phyloP scores from a whole-genome alignment of 2,113 vertebrate genomes.

The Eolophus roseicapilla region DNA sequence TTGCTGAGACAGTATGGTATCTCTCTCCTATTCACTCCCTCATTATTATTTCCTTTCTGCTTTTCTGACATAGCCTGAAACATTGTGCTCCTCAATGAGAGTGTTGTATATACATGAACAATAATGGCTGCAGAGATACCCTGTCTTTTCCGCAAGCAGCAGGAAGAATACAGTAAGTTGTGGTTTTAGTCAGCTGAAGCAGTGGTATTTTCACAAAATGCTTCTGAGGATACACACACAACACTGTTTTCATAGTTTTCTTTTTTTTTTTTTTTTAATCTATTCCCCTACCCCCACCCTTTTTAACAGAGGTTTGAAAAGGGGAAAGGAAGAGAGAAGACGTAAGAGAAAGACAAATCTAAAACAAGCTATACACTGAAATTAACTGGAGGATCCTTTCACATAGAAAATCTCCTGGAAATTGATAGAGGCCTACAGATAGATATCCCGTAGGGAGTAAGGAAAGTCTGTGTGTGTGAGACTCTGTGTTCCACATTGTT shows the following conservation, averaged over 20 bases:
- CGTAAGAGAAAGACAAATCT: constrained; percentile 49
- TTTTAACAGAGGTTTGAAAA: constrained; percentile 37
- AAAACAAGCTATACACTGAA: constrained; percentile 35
- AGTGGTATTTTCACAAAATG: neutral
- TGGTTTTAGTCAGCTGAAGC: neutral
- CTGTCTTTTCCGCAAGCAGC: neutral
- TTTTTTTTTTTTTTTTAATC: neutral
- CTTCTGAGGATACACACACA: neutral
- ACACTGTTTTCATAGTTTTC: neutral
- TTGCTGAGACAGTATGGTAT: neutral
- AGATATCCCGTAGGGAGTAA: constrained; percentile 52
- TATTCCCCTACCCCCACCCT: neutral
- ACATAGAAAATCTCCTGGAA: constrained; percentile 60
- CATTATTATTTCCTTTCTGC: neutral
- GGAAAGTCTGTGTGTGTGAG: constrained; percentile 53
- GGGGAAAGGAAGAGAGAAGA: constrained; percentile 11
- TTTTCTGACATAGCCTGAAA: neutral
- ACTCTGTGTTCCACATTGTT: constrained; percentile 50
- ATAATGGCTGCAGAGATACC: neutral
- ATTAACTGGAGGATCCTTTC: constrained; percentile 63
- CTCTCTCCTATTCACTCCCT: neutral
- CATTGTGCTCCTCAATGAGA: neutral
- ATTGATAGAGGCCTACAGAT: constrained; percentile 57
- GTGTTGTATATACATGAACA: neutral
- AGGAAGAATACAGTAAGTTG: neutral